Evolutionary conservation across 2,113 vertebrate genomes (phyloP), one percentile per base, ranked within the genome.

Genomic region (Sclerurus mexicanus): DNA sequence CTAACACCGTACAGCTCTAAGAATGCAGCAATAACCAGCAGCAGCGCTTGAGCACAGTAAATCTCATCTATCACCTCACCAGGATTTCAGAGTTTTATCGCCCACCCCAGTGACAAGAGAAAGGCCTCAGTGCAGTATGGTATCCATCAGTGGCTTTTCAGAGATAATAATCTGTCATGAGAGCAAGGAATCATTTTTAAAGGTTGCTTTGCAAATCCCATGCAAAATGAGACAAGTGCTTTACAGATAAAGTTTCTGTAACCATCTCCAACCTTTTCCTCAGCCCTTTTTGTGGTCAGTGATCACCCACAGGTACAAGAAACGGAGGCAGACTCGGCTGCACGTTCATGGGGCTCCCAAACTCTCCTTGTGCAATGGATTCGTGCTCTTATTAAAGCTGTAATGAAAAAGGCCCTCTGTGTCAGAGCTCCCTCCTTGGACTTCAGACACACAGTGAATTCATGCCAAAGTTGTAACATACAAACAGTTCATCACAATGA

Each of bases 241-340:
- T 49, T 37, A 83, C 22, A 69, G 40, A 58, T 24, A 4, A 73
- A 83, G 47, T 27, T 76, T 68, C 52, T 40, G 3, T 40, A 39
- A 60, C 1, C 1, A 52, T 66, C 44, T 44, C 59, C 21, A 76
- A 40, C 23, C 18, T 62, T 79, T 23, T 35, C 8, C 62, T 74
- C 19, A 8, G 22, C 12, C 42, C 35, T 1, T 2, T 16, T 79
- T 50, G 66, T 55, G 28, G 58, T 9, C n/a, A 0, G 0, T 4
- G 16, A 63, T 40, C 24, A n/a, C 31, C 6, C 37, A n/a, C 28
- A 59, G 58, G 11, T 6, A 62, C 3, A 14, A 52, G 17, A 75
- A 82, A 63, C 3, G 12, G 30, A 66, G 12, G 14, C 21, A 90
- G 77, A 33, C 17, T 72, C 6, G 7, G 28, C 39, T 52, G 33